These are phyloP conservation scores for Octodon degus DNA, from an alignment of 2,113 vertebrate species.

Conservation along the genomic window DNA sequence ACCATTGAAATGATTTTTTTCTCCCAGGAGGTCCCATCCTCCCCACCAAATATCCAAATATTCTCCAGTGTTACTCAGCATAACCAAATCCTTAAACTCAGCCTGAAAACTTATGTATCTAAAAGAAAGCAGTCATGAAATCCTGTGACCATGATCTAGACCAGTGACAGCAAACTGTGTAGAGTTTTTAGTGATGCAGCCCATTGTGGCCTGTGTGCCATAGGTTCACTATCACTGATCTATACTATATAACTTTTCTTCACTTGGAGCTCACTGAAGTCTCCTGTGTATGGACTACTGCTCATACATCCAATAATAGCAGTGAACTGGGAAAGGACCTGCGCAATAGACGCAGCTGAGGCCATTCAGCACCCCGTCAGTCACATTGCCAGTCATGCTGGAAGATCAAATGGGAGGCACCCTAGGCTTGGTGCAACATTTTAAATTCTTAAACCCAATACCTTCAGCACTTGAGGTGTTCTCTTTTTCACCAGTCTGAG, in stretches of 20 bases:
- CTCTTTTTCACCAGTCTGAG: not conserved
- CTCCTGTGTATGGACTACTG: not conserved
- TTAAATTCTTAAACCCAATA: not conserved
- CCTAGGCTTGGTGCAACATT: not conserved
- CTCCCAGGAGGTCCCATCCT: not conserved
- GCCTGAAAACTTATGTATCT: not conserved
- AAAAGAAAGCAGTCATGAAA: not conserved
- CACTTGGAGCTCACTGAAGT: not conserved
- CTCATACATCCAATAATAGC: not conserved
- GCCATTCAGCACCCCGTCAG: not conserved
- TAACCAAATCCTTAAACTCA: not conserved
- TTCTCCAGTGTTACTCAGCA: not conserved
- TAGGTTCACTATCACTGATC: not conserved
- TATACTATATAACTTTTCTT: not conserved
- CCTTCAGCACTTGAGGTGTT: not conserved
- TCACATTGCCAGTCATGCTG: not conserved
- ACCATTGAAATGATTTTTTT: not conserved
- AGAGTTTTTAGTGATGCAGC: not conserved
- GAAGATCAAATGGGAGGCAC: not conserved
- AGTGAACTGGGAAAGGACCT: not conserved
- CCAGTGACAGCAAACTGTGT: not conserved
- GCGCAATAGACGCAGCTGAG: not conserved
- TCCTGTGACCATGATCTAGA: not conserved
- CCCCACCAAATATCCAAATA: not conserved
- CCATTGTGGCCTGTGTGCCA: not conserved